Conservation (phyloP, 2,113 vertebrate species). For the Carollia perspicillata region DNA sequence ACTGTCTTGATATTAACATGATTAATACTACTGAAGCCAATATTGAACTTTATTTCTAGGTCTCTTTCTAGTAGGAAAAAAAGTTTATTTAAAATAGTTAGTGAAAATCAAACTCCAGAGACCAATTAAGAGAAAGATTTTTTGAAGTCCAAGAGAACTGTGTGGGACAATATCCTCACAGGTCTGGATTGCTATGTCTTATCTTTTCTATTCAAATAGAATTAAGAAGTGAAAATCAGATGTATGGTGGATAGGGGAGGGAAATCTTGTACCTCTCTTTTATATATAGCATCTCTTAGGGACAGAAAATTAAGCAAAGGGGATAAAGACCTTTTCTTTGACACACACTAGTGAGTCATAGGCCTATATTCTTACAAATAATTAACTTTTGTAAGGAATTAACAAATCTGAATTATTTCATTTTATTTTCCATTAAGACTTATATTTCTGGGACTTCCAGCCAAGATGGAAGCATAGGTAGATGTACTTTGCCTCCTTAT, state of each 20-base stretch:
- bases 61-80: background rate
- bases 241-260: background rate
- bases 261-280: background rate
- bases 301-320: background rate
- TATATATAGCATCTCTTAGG: background rate
- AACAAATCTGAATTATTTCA: background rate
- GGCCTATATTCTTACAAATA: background rate
- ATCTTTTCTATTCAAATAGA: background rate
- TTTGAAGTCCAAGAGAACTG: background rate
- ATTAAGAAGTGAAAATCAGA: background rate
- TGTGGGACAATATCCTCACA: background rate
- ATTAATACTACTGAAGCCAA: background rate
- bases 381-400: background rate
- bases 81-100: slow-evolving; percentile 22
- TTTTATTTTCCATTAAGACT: background rate
- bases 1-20: background rate
- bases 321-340: background rate
- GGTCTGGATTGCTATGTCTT: background rate
- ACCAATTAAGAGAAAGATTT: background rate
- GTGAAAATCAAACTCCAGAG: background rate
- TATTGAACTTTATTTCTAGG: background rate
- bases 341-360: background rate
- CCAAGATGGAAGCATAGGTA: too few species aligned
- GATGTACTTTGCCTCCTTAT: too few species aligned
- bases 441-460: background rate